Conservation (phyloP, 2,797 vertebrate genomes). For the Chloroceryle inda region DNA sequence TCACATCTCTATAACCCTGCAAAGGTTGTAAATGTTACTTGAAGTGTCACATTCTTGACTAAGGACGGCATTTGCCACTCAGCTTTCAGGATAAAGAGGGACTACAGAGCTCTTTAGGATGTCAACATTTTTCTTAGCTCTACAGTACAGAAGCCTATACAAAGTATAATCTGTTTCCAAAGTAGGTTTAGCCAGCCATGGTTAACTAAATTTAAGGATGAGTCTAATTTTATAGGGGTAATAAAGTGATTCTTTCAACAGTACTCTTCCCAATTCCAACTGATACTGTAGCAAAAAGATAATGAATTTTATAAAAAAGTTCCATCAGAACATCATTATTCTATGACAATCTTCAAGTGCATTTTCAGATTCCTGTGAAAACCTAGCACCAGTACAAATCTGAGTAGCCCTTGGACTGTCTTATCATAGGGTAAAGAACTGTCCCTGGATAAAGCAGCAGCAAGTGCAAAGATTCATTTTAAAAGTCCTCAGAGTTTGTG, state of each 20-base stretch:
- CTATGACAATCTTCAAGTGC: neutral
- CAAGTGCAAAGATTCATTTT: neutral
- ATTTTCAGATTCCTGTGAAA: neutral
- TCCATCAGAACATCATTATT: neutral
- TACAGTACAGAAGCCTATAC: neutral
- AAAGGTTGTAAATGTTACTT: neutral
- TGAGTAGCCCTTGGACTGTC: neutral
- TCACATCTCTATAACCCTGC: neutral
- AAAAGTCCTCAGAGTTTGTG: neutral
- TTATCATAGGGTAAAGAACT: neutral
- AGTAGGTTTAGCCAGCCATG: neutral
- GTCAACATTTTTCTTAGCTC: neutral
- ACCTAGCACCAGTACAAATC: neutral
- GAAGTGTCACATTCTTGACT: neutral
- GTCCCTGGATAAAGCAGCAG: neutral
- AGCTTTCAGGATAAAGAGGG: neutral
- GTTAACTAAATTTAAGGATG: neutral
- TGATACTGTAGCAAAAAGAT: neutral
- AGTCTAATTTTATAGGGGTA: neutral
- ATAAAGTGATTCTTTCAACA: neutral
- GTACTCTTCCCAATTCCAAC: neutral
- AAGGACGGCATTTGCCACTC: neutral
- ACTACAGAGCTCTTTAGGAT: neutral
- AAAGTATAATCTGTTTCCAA: neutral
- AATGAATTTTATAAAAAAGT: neutral